These are phyloP conservation scores for Taenaris catops DNA, from an alignment of 2,888 invertebrate genomes.

Conservation along the genomic window DNA sequence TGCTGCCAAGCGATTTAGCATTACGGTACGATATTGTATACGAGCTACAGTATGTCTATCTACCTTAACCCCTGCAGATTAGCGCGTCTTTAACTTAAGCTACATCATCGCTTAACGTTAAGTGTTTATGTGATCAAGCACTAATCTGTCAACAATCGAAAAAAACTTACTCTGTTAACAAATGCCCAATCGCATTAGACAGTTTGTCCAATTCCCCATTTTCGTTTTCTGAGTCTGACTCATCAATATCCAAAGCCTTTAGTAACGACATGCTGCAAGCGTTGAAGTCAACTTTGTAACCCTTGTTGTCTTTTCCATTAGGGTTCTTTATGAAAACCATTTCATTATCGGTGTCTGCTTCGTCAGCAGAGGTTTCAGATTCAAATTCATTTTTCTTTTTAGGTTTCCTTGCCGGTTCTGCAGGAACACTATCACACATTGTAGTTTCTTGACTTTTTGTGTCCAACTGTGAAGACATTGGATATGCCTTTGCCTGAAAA, in stretches of 20 bases:
- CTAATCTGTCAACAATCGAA: too few relatives aligned
- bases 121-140: too few relatives aligned
- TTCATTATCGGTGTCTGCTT: conserved; percentile 77
- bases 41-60: too few relatives aligned
- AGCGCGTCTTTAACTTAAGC: too few relatives aligned
- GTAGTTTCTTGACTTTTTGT: conserved; percentile 42
- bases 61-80: too few relatives aligned
- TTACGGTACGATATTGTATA: too few relatives aligned
- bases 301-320: conserved; percentile 46
- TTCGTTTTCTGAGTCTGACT: conserved; percentile 88
- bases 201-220: conserved; percentile 84
- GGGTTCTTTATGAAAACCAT: conserved; percentile 80
- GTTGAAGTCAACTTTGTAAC: conserved; percentile 54
- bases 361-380: conserved; percentile 80
- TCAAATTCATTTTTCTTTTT: conserved; percentile 67
- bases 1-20: too few relatives aligned
- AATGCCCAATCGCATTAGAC: conserved; percentile 85
- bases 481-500: conserved; percentile 77
- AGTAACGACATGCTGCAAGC: conserved; percentile 72
- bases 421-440: conserved; percentile 34
- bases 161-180: conserved; percentile 88
- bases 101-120: too few relatives aligned
- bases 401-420: conserved; percentile 37
- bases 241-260: conserved; percentile 77
- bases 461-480: conserved; percentile 67